Percentiles rank a stretch among this genome's conserved stretches.
These are phyloP conservation scores for Holacanthus passer DNA, from an alignment of 2,113 vertebrate genomes.

Conservation along the genomic window DNA sequence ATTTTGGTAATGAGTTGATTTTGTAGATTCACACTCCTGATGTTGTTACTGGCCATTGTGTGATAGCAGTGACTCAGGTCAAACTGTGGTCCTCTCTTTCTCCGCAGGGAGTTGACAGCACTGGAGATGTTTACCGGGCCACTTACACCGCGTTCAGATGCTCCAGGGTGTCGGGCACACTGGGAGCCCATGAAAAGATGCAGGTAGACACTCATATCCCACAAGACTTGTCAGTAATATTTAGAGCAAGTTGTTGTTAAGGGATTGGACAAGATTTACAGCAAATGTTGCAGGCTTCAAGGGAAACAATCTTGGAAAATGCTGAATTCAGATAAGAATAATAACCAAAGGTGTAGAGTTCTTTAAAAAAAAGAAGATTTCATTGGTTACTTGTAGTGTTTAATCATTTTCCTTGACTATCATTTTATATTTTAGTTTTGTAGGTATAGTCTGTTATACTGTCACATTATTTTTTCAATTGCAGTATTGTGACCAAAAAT, in stretches of 20 bases:
- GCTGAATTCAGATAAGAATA: not conserved
- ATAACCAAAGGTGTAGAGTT: too few relatives aligned
- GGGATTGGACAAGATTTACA: not conserved
- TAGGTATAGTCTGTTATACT: too few relatives aligned
- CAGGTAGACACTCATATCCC: conserved; percentile 81
- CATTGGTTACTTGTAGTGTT: too few relatives aligned
- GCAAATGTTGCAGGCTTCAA: not conserved
- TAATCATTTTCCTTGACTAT: too few relatives aligned
- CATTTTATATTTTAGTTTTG: too few relatives aligned
- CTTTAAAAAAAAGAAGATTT: not conserved
- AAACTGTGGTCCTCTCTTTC: conserved; percentile 27
- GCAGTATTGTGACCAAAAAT: too few relatives aligned
- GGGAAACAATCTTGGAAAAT: not conserved
- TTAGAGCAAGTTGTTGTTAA: not conserved
- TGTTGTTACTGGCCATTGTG: not conserved
- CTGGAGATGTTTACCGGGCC: conserved; percentile 89
- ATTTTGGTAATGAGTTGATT: conserved; percentile 5
- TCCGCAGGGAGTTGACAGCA: conserved; percentile 89
- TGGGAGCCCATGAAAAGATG: conserved; percentile 85
- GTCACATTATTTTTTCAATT: too few relatives aligned
- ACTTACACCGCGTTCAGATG: conserved; percentile 93
- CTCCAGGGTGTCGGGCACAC: conserved; percentile 87
- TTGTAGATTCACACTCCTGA: not conserved
- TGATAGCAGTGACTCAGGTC: not conserved
- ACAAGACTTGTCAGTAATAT: not conserved